Evolutionary conservation across 2,888 invertebrate genomes (phyloP), one percentile per base, ranked within the genome.

Genomic region (Drosophila sordidula): DNA sequence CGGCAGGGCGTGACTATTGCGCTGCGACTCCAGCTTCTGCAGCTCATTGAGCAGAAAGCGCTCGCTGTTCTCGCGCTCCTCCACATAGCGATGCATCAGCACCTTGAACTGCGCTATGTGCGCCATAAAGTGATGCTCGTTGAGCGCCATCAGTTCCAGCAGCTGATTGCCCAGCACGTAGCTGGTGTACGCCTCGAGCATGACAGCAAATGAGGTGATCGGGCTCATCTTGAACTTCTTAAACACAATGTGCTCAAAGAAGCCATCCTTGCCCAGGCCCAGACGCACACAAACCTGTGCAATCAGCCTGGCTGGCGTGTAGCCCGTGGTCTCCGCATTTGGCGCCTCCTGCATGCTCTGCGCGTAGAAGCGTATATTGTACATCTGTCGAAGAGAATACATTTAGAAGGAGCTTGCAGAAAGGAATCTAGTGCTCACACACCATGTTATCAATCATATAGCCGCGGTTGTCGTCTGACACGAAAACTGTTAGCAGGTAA

Each of bases 381-480:
- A 87, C 71, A 90, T 87, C 90, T 90, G 51, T 1, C 0, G 9
- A 14, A 26, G 4, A 6, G 2, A n/a, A 11, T 6, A 4, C 6
- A 22, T 42, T 22, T 1, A 1, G 8, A 22, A 22, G 38, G 8
- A 9, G 14, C 9, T 5, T 9, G 18, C 42, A 34, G 22, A 14
- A 22, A n/a, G 1, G 5, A 9, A 8, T n/a, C 9, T 0, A 0
- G 0, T n/a, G 4, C 8, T 6, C 8, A 51, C 58, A 16, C 50
- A 87, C 90, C 90, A 90, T 78, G 58, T 91, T 91, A 52, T 90
- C 90, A 41, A 90, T 90, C 0, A 78, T 71, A 57, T 89, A 91
- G 6, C 90, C 90, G 3, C 87, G 89, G 69, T 88, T 86, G 42
- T 90, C 88, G 49, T 90, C 90, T 12, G 78, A 58, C 22, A 88